A percentile compares a stretch with the other conserved stretches of the same genome.
phyloP scores from a whole-genome alignment of 1,140 invertebrate species.

The Argopecten irradians region DNA sequence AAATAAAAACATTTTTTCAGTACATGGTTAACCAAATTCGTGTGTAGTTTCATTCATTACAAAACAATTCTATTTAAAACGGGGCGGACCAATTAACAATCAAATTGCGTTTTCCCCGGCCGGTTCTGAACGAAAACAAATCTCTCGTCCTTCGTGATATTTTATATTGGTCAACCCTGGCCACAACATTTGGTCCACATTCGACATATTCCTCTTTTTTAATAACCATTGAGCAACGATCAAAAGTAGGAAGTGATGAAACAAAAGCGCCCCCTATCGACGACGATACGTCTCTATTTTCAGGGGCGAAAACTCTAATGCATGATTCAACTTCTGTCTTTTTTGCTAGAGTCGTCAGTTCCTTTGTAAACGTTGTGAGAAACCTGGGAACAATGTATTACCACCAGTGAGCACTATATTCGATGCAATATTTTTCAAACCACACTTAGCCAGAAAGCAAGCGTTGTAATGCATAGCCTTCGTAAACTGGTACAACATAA shows the following conservation, averaged over 20 bases:
- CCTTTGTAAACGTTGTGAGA: slow-evolving; percentile 79
- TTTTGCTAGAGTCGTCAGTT: slow-evolving; percentile 86
- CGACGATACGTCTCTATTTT: background rate
- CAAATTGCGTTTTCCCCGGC: too few relatives aligned
- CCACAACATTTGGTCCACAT: slow-evolving; percentile 30
- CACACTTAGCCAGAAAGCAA: background rate
- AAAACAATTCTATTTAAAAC: too few relatives aligned
- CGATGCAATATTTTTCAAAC: background rate
- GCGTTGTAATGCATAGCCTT: background rate
- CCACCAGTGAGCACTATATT: background rate
- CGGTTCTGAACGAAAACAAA: too few relatives aligned
- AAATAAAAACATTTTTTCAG: too few relatives aligned
- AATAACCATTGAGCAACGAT: background rate
- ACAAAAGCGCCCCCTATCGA: background rate
- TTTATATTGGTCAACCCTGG: background rate
- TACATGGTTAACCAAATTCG: too few relatives aligned
- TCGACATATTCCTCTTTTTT: background rate
- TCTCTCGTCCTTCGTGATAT: too few relatives aligned
- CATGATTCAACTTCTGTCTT: slow-evolving; percentile 76
- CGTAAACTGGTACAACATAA: background rate
- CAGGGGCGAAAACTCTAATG: background rate
- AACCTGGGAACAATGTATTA: background rate
- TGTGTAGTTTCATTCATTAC: too few relatives aligned
- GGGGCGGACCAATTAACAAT: too few relatives aligned
- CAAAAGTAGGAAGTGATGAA: background rate